Percentiles rank a stretch among this genome's conserved stretches.
These are phyloP conservation scores for Petrocephalus schoutedeni DNA, from an alignment of 2,797 vertebrate species.

Conservation along the genomic window DNA sequence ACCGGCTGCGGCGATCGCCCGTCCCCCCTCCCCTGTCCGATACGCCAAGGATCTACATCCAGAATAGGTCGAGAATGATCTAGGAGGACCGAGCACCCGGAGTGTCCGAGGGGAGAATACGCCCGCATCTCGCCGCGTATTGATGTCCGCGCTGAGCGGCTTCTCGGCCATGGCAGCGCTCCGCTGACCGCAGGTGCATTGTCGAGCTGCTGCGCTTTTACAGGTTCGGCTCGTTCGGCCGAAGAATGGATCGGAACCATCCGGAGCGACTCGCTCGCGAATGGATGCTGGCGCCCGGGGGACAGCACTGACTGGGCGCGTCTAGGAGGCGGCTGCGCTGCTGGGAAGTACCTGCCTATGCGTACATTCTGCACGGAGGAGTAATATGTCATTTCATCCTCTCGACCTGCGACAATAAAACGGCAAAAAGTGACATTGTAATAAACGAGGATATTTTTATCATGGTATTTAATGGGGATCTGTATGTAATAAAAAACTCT, in stretches of 20 bases:
- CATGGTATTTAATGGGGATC: background rate
- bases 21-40: background rate
- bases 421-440: background rate
- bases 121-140: constrained; percentile 33
- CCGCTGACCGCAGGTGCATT: constrained; percentile 63
- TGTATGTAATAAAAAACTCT: background rate
- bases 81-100: constrained; percentile 25
- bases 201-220: constrained; percentile 40
- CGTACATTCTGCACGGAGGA: background rate
- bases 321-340: constrained; percentile 37
- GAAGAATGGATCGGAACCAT: constrained; percentile 45
- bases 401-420: constrained; percentile 32
- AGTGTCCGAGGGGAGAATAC: constrained; percentile 21
- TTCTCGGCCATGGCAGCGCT: constrained; percentile 54
- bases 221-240: constrained; percentile 27
- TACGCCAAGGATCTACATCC: constrained; percentile 15
- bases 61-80: constrained; percentile 29
- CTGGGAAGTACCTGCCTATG: constrained; percentile 25
- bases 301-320: constrained; percentile 38
- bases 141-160: constrained; percentile 36
- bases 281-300: constrained; percentile 30
- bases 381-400: constrained; percentile 14
- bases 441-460: background rate
- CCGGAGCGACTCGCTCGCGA: constrained; percentile 33
- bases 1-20: constrained; percentile 40